Evolutionary conservation across 1,140 invertebrate species (phyloP).

Genomic region (Colletes latitarsis): DNA sequence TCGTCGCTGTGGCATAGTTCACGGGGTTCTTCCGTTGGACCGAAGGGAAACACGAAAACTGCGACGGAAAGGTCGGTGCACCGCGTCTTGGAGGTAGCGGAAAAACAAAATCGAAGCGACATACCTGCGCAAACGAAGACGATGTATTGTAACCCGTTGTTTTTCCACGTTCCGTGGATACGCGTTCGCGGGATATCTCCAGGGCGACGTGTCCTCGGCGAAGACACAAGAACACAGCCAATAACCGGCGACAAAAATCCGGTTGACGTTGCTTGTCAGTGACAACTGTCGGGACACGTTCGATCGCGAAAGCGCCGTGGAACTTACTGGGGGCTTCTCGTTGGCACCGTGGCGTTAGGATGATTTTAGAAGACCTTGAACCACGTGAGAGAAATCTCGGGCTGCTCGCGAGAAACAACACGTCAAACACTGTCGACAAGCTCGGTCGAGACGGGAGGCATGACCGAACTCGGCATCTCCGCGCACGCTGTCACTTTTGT

Average conservation of each 20-base stretch:
- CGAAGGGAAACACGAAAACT: neutral
- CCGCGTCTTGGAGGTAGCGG: neutral
- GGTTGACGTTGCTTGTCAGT: slow-evolving; percentile 24
- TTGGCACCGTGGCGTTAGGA: slow-evolving; percentile 46
- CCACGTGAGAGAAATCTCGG: slow-evolving; percentile 48
- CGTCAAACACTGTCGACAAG: slow-evolving; percentile 19
- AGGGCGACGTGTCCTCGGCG: neutral
- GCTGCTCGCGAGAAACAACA: slow-evolving; percentile 11
- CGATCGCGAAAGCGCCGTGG: slow-evolving; percentile 31
- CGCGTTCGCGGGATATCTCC: too few species aligned
- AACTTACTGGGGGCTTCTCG: slow-evolving; percentile 12
- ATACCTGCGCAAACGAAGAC: slow-evolving; percentile 12
- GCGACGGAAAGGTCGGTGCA: slow-evolving; percentile 8
- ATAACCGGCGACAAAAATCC: slow-evolving; percentile 22
- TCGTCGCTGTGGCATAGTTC: neutral
- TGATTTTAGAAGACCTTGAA: slow-evolving; percentile 67
- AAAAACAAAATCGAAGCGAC: slow-evolving; percentile 6
- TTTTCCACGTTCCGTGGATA: neutral
- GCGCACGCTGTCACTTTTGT: slow-evolving; percentile 69
- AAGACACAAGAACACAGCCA: neutral
- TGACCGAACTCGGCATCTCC: slow-evolving; percentile 29
- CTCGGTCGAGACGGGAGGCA: slow-evolving; percentile 29
- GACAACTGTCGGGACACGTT: slow-evolving; percentile 19
- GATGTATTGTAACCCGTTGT: neutral
- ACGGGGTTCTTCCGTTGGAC: too few species aligned